Conservation (phyloP, 92 coral and sea anemone genomes). For the Paragorgia papillata region DNA sequence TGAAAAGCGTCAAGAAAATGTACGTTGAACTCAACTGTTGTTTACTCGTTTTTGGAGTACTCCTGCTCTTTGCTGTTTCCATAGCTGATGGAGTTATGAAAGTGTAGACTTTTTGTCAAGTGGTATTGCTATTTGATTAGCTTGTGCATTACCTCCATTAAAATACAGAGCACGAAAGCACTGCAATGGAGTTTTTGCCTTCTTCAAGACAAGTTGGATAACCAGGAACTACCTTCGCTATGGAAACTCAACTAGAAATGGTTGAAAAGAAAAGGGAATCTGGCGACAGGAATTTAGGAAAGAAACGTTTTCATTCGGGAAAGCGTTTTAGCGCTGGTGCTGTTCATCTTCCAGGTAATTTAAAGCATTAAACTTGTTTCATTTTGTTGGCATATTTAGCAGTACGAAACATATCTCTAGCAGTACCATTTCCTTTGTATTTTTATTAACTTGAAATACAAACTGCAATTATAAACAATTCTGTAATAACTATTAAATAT, state of each 20-base stretch:
- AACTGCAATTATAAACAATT: too few species aligned
- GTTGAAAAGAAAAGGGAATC: not conserved
- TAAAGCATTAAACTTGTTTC: too few species aligned
- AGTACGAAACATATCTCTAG: too few species aligned
- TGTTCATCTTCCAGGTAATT: slow-evolving; percentile 26
- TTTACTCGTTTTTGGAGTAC: not conserved
- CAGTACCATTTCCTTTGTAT: too few species aligned
- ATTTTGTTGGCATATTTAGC: not conserved
- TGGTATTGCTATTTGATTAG: too few species aligned
- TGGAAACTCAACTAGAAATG: not conserved
- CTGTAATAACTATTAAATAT: too few species aligned
- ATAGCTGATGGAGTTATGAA: not conserved
- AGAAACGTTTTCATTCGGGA: slow-evolving; percentile 20
- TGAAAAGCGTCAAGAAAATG: not conserved
- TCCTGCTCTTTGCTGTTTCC: not conserved
- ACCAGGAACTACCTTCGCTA: not conserved
- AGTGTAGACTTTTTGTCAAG: not conserved
- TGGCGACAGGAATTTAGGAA: not conserved
- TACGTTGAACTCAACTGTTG: not conserved
- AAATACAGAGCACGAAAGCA: not conserved
- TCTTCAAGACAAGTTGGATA: not conserved
- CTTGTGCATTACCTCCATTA: too few species aligned
- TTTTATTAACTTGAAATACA: too few species aligned
- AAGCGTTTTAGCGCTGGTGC: slow-evolving; percentile 8
- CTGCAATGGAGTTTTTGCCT: not conserved